phyloP scores from a whole-genome alignment of 2,113 vertebrate species.

The Alaudala cheleensis region DNA sequence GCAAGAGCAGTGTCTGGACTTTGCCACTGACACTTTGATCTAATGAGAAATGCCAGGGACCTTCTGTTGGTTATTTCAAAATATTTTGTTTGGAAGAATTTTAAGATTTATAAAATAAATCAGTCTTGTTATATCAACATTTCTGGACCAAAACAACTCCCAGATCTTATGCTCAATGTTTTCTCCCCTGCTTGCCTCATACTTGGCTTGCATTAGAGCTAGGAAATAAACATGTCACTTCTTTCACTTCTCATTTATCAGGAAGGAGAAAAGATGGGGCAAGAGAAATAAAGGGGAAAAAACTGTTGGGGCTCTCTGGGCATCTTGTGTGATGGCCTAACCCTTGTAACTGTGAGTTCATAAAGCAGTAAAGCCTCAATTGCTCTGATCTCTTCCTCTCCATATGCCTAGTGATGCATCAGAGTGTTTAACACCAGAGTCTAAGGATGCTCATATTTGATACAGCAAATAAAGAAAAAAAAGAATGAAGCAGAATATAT shows the following conservation, averaged over 20 bases:
- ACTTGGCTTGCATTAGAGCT: not conserved
- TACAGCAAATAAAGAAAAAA: not conserved
- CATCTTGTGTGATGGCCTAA: not conserved
- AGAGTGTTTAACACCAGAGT: not conserved
- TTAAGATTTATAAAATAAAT: not conserved
- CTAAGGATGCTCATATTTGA: not conserved
- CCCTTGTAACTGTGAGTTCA: not conserved
- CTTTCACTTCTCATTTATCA: not conserved
- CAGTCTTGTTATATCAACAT: not conserved
- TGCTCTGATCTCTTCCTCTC: not conserved
- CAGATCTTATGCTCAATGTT: not conserved
- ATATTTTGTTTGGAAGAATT: constrained; percentile 3
- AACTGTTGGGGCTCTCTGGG: not conserved
- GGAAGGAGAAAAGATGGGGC: not conserved
- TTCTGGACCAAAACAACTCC: not conserved
- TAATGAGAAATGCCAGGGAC: not conserved
- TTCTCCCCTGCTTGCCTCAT: not conserved
- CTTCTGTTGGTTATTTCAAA: not conserved
- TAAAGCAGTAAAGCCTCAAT: not conserved
- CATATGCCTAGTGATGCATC: not conserved
- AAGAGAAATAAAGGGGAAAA: not conserved
- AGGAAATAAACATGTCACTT: not conserved
- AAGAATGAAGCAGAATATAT: not conserved
- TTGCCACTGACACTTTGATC: not conserved
- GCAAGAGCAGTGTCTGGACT: not conserved